These are phyloP conservation scores for Yoshiicerus persimilis DNA, from an alignment of 1,140 invertebrate species.

Conservation along the genomic window DNA sequence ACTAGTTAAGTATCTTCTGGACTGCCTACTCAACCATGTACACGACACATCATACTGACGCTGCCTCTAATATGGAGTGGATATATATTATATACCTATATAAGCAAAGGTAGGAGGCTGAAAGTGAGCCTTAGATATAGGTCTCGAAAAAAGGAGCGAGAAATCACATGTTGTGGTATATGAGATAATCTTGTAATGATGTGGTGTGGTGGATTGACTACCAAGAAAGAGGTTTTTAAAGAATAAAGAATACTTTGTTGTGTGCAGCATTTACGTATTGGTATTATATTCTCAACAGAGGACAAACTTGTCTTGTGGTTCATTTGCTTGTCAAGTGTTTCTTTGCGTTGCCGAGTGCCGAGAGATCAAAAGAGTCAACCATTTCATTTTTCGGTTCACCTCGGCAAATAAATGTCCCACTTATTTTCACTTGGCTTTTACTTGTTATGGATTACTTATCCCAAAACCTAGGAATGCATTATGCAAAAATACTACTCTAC, in stretches of 20 bases:
- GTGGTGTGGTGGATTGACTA: neutral
- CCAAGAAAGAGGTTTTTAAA: neutral
- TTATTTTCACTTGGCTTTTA: neutral
- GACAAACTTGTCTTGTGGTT: neutral
- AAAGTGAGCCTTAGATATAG: neutral
- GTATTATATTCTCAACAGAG: neutral
- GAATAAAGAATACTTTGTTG: neutral
- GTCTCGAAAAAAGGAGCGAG: too few species aligned
- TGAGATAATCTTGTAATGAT: neutral
- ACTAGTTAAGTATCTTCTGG: neutral
- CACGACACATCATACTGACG: neutral
- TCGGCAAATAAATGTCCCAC: neutral
- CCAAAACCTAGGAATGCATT: too few species aligned
- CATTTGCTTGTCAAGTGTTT: constrained; percentile 5
- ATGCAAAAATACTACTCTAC: too few species aligned
- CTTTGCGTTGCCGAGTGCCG: neutral
- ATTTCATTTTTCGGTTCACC: neutral
- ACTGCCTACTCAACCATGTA: neutral
- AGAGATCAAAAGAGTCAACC: constrained; percentile 1
- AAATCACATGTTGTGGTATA: too few species aligned
- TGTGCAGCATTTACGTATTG: neutral
- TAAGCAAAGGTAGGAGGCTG: neutral
- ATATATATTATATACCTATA: too few species aligned
- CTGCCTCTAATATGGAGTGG: too few species aligned
- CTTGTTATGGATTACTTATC: too few species aligned